phyloP scores from a whole-genome alignment of 2,113 vertebrate genomes.

The Acrocephalus kingi region DNA sequence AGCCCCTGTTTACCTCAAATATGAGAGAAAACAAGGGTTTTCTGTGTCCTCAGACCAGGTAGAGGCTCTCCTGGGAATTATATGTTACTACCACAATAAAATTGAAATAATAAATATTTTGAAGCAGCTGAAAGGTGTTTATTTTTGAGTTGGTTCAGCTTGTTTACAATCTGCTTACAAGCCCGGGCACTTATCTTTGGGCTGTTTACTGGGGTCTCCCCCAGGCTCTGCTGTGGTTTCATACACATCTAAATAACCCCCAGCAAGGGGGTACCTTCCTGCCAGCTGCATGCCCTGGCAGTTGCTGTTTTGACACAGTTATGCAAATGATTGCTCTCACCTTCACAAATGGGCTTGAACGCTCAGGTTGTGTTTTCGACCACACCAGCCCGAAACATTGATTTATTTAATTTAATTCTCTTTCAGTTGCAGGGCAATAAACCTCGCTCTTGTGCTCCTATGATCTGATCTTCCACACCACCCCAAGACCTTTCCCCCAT shows the following conservation, averaged over 20 bases:
- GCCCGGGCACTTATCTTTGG: neutral
- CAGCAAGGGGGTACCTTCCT: neutral
- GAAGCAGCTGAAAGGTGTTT: neutral
- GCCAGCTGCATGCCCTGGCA: neutral
- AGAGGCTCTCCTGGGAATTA: neutral
- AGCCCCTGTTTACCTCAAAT: neutral
- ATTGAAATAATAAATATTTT: conserved; percentile 11
- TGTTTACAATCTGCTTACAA: conserved; percentile 31
- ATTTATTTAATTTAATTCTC: conserved; percentile 7
- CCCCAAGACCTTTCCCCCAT: neutral
- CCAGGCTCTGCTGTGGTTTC: neutral
- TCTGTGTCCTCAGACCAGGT: neutral
- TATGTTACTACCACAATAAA: neutral
- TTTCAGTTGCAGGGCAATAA: neutral
- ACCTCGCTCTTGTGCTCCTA: rapidly evolving
- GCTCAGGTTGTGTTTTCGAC: neutral
- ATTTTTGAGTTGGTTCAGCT: neutral
- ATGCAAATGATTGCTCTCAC: conserved; percentile 23
- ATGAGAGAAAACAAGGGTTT: neutral
- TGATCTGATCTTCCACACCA: neutral
- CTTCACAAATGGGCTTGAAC: neutral
- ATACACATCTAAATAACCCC: neutral
- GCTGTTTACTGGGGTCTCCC: neutral
- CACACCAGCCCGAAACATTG: neutral
- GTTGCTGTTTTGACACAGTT: conserved; percentile 54